Conservation (phyloP, 2,797 vertebrate genomes). For the Botia almorhae region DNA sequence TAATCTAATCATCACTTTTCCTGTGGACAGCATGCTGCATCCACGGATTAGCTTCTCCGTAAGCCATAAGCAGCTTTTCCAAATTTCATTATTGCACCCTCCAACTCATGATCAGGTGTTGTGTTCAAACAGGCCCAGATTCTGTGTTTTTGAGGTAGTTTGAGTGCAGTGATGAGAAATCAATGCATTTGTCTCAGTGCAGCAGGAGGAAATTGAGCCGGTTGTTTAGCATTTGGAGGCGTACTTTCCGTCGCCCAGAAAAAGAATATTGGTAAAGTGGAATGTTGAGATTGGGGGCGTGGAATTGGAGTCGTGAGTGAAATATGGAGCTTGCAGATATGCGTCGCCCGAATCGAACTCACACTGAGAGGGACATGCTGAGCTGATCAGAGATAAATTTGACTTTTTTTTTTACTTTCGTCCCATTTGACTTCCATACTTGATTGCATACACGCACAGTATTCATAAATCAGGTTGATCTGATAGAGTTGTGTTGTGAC, state of each 20-base stretch:
- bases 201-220: constrained; percentile 31
- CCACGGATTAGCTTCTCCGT: constrained; percentile 53
- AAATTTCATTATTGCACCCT: constrained; percentile 59
- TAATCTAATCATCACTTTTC: constrained; percentile 61
- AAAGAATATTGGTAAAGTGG: constrained; percentile 27
- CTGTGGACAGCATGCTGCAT: constrained; percentile 58
- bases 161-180: constrained; percentile 52
- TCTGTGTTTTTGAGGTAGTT: constrained; percentile 36
- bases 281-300: constrained; percentile 27
- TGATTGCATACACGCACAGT: neutral
- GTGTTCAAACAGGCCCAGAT: constrained; percentile 50
- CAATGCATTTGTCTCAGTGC: constrained; percentile 44
- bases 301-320: constrained; percentile 30
- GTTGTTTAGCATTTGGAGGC: constrained; percentile 40
- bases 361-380: constrained; percentile 20
- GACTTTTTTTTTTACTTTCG: neutral
- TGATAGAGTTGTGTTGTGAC: constrained; percentile 12
- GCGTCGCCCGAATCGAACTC: neutral
- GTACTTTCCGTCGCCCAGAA: constrained; percentile 12
- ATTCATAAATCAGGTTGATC: neutral
- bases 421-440: neutral
- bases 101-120: constrained; percentile 56
- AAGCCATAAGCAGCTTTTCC: constrained; percentile 58
- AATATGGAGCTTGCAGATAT: constrained; percentile 31
- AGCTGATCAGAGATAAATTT: constrained; percentile 31